Evolutionary conservation across 2,113 vertebrate genomes (phyloP).

Genomic region (Crotalus helleri): DNA sequence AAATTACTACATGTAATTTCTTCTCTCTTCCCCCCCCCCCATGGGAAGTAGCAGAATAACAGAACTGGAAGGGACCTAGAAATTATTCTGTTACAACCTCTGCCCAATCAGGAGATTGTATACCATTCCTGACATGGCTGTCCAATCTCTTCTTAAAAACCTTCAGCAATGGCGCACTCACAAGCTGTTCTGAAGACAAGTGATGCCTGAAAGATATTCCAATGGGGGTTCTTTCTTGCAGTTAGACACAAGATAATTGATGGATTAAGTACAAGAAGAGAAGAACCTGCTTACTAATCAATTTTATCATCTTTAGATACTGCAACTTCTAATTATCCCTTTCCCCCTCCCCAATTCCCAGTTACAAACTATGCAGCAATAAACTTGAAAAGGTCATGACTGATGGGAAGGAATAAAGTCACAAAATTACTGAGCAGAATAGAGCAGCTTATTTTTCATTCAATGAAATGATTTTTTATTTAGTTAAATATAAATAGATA

Average conservation of each 20-base stretch:
- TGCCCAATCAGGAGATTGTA: background rate
- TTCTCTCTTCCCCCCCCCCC: background rate
- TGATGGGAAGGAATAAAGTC: no score
- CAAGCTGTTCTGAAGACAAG: background rate
- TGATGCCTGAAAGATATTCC: background rate
- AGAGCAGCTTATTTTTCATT: background rate
- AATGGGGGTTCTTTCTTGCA: background rate
- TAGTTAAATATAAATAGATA: background rate
- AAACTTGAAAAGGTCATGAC: background rate
- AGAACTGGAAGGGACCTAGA: background rate
- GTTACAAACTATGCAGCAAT: background rate
- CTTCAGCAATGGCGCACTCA: background rate
- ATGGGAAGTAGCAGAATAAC: background rate
- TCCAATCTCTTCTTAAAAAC: background rate
- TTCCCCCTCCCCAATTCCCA: background rate
- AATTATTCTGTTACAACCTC: background rate
- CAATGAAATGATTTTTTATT: background rate
- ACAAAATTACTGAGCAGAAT: background rate
- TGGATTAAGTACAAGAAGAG: background rate
- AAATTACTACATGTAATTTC: background rate
- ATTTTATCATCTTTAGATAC: background rate
- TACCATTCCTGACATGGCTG: background rate
- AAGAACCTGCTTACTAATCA: background rate
- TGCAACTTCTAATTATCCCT: background rate
- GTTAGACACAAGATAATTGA: background rate